These are phyloP conservation scores for Ibycter americanus DNA, from an alignment of 2,797 vertebrate genomes.

Conservation along the genomic window DNA sequence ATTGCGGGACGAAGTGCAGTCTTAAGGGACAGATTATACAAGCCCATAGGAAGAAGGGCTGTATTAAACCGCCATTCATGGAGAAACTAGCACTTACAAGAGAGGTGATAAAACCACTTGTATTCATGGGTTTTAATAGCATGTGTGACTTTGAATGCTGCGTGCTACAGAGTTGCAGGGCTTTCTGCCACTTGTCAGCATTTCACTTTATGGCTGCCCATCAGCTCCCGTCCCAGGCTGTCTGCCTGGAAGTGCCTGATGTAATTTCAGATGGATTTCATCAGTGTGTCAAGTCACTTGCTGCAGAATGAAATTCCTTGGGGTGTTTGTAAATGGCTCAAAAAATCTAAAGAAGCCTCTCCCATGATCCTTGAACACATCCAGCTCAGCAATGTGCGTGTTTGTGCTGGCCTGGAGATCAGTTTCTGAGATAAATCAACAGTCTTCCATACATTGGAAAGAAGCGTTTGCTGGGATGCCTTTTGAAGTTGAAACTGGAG, in stretches of 20 bases:
- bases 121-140: neutral
- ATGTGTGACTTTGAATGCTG: neutral
- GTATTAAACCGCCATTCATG: neutral
- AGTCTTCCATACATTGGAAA: neutral
- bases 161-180: neutral
- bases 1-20: neutral
- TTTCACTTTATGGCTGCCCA: neutral
- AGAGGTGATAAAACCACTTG: neutral
- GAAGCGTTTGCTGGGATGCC: neutral
- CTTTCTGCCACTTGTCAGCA: neutral
- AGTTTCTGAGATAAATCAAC: neutral
- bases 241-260: constrained; percentile 20
- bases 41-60: neutral
- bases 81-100: neutral
- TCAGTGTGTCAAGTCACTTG: neutral
- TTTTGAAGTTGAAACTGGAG: neutral
- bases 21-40: neutral
- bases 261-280: constrained; percentile 14
- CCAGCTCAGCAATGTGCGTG: neutral
- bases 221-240: neutral
- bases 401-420: neutral
- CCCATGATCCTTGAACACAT: neutral
- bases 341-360: neutral
- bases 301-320: constrained; percentile 9
- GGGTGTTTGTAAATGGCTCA: constrained; percentile 1